These are phyloP conservation scores for Platorchestia sp. DNA, from an alignment of 1,140 invertebrate genomes.

Conservation along the genomic window DNA sequence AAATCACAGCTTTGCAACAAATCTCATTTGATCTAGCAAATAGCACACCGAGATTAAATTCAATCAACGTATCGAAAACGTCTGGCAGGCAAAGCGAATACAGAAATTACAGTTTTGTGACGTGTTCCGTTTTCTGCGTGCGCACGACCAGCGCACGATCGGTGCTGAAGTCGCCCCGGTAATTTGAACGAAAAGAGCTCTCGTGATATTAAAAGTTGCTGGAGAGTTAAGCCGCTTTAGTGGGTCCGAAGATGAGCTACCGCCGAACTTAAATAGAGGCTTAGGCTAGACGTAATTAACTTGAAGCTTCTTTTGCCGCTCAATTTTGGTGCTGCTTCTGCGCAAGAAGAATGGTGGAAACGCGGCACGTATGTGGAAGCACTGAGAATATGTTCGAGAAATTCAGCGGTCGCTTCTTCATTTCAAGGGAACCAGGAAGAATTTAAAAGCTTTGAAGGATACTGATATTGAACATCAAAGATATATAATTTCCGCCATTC, in stretches of 20 bases:
- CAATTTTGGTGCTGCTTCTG: not conserved
- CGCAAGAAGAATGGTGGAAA: not conserved
- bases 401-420: not conserved
- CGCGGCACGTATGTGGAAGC: not conserved
- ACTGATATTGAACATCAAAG: too few species aligned
- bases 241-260: slow-evolving; percentile 42
- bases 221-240: slow-evolving; percentile 33
- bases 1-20: too few species aligned
- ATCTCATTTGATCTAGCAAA: too few species aligned
- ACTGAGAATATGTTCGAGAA: not conserved
- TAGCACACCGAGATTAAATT: too few species aligned
- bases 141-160: not conserved
- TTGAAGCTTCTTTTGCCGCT: slow-evolving; percentile 26
- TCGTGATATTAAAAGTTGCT: slow-evolving; percentile 38
- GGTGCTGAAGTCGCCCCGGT: not conserved
- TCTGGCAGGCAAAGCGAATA: not conserved
- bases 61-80: not conserved
- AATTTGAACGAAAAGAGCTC: slow-evolving; percentile 48
- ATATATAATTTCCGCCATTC: too few species aligned
- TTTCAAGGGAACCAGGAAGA: too few species aligned
- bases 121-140: not conserved
- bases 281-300: slow-evolving; percentile 34
- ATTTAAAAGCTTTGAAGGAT: too few species aligned
- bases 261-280: slow-evolving; percentile 47
- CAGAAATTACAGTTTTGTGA: not conserved